Percentiles rank a stretch among this genome's conserved stretches.
Evolutionary conservation across 1,140 invertebrate species (phyloP).

Genomic region (Whitmania pigra): DNA sequence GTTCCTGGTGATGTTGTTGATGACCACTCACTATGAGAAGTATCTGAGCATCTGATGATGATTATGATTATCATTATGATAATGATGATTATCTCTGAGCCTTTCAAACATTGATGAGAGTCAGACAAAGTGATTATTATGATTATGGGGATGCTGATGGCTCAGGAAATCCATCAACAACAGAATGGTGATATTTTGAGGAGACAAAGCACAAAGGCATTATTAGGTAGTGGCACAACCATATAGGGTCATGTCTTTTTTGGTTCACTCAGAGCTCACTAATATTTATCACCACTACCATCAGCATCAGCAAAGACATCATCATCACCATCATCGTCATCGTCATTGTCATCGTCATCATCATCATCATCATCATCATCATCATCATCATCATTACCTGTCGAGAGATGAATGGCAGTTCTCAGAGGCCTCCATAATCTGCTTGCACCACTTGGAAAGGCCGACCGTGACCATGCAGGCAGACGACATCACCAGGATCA

Average conservation of each 20-base stretch:
- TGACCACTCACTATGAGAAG: too few species aligned
- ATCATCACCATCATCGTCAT: background rate
- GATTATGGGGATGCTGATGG: background rate
- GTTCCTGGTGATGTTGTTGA: too few species aligned
- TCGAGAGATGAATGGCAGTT: background rate
- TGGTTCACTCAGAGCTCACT: background rate
- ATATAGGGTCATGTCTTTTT: background rate
- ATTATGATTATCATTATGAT: background rate
- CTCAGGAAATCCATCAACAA: too few species aligned
- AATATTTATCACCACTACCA: background rate
- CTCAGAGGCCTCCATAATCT: background rate
- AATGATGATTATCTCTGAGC: background rate
- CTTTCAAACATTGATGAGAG: background rate
- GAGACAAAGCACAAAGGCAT: too few species aligned
- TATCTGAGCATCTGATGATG: background rate
- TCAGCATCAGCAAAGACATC: background rate
- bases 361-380: background rate
- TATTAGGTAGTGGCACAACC: background rate
- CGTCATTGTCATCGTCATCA: background rate
- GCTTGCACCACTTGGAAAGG: slow-evolving; percentile 16
- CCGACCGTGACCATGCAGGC: slow-evolving; percentile 14
- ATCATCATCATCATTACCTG: background rate
- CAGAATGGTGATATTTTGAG: too few species aligned
- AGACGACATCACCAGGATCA: slow-evolving; percentile 6
- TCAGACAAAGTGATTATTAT: background rate